These are phyloP conservation scores for Limenitis camilla DNA, from an alignment of 2,888 invertebrate genomes.

Conservation along the genomic window DNA sequence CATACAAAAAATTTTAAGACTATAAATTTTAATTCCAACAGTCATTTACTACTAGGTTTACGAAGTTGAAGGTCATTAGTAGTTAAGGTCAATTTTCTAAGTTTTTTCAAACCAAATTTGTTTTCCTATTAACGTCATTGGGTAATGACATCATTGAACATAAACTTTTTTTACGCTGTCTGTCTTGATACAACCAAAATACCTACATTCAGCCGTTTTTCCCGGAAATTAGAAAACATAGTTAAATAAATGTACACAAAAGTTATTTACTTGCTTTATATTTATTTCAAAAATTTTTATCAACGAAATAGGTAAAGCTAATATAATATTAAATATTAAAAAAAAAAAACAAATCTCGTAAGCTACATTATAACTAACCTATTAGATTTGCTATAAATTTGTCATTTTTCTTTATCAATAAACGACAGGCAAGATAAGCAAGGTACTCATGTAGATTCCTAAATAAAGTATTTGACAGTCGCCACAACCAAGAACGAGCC, in stretches of 20 bases:
- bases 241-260: no score
- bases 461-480: background rate
- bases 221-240: no score
- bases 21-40: no score
- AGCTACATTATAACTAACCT: background rate
- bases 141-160: background rate
- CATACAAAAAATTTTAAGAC: no score
- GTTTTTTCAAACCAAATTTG: background rate
- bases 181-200: no score
- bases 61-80: no score
- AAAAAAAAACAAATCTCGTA: background rate
- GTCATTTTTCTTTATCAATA: slow-evolving; percentile 4
- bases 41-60: no score
- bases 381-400: background rate
- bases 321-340: no score
- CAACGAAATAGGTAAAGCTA: no score
- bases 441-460: background rate
- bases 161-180: background rate
- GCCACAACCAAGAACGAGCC: background rate
- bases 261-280: no score
- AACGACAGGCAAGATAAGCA: slow-evolving; percentile 1
- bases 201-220: no score
- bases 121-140: background rate
- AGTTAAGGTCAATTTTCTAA: background rate
- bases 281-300: no score